Base-by-base conservation (phyloP, 2,797 vertebrate species). In the Xiphorhynchus erythropygius region DNA sequence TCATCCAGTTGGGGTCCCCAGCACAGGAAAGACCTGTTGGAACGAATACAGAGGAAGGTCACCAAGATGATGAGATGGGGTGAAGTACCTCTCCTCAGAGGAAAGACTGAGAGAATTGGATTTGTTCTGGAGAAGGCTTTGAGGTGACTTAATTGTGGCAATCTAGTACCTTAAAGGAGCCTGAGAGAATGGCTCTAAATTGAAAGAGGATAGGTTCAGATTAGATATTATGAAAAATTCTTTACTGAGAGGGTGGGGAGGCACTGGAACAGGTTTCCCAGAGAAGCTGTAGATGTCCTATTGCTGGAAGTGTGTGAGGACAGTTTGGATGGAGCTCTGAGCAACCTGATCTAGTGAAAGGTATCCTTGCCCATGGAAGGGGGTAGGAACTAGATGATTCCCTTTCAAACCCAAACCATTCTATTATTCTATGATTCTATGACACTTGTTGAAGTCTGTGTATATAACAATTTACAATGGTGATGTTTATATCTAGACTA, bases 401-500 rank as follows among this genome's bases (percentile, higher is more conserved):
- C 3, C 11, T 5, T 59, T 53, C 33, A 8, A 33, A 41, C 33
- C 7, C 30, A 67, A 88, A 47, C 11, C 25, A 18, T 68, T 60
- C 8, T 60, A 30, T 59, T 25, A 18, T 67, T 60, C 8, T 60
- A 33, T 52, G 24, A 44, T 42, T 42, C 37, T 42, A 13, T 63
- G 3, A 63, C 11, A 55, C 11, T 53, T 65, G 3, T 30, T 59
- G 17, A 62, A 70, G 4, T 37, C 33, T 80, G 8, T 59, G 6
- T 28, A 13, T 65, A 22, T 21, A 76, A 25, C 24, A 33, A n/a
- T 33, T 42, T 55, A 30, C 6, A 73, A 19, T n/a, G 21, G 6
- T 0, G 0, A 55, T 39, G 9, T 55, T 75, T 76, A 13, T 35
- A 55, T 47, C 22, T 32, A 59, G 15, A 28, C 3, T 33, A 52